Evolutionary conservation across 2,888 invertebrate species (phyloP).

Genomic region (Metalampra italica): DNA sequence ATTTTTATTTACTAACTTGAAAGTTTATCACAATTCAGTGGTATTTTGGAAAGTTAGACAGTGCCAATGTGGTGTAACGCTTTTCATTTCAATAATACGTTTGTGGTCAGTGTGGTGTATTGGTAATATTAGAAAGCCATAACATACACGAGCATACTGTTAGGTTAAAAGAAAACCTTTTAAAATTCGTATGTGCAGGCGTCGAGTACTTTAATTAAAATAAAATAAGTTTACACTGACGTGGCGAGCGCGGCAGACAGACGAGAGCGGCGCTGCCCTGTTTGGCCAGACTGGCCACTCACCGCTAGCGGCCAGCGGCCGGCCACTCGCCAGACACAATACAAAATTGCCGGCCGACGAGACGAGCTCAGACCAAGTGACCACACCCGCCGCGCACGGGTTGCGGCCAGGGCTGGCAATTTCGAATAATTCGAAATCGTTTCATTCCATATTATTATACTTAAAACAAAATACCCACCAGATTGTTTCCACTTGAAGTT

Average conservation of each 20-base stretch:
- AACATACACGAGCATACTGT: no score
- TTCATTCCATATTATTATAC: no score
- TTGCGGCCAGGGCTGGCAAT: slow-evolving; percentile 2
- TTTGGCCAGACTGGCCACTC: slow-evolving; percentile 5
- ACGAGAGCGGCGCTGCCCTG: slow-evolving; percentile 7
- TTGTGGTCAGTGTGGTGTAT: slow-evolving; percentile 4
- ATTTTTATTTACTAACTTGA: no score
- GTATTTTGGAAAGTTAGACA: background rate
- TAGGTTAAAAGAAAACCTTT: background rate
- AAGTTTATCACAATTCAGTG: no score
- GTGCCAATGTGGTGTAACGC: slow-evolving; percentile 9
- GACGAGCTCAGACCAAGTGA: slow-evolving; percentile 17
- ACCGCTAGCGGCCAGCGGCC: slow-evolving; percentile 3
- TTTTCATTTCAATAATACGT: slow-evolving; percentile 10
- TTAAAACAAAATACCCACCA: no score
- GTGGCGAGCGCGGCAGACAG: slow-evolving; percentile 7
- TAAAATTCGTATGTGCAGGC: background rate
- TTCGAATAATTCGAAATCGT: background rate
- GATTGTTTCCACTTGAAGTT: no score
- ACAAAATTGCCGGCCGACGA: slow-evolving; percentile 21
- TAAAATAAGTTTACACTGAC: slow-evolving; percentile 4
- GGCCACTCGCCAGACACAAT: slow-evolving; percentile 25
- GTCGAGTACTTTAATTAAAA: slow-evolving; percentile 7
- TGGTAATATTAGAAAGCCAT: background rate
- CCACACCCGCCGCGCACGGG: slow-evolving; percentile 18